phyloP scores from a whole-genome alignment of 2,797 vertebrate genomes.

The Monodelphis domestica region DNA sequence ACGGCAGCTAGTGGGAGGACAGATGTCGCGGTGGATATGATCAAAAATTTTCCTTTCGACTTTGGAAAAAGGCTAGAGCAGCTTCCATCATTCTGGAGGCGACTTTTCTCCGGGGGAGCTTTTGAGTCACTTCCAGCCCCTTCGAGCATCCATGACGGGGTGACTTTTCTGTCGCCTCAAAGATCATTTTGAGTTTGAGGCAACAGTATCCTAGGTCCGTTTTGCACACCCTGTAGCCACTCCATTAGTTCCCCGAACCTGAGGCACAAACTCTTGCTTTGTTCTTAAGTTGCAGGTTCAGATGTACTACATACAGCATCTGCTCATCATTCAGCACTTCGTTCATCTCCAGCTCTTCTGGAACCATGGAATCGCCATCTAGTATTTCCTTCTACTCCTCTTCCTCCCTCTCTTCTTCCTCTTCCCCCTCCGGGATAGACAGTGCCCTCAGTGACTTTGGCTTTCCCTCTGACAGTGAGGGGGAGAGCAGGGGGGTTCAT shows the following conservation, averaged over 20 bases:
- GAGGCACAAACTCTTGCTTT: constrained; percentile 43
- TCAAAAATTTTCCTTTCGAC: not conserved
- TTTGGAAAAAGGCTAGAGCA: not conserved
- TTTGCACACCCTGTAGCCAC: not conserved
- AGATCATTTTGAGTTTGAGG: not conserved
- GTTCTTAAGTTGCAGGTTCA: constrained; percentile 69
- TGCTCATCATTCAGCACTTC: not conserved
- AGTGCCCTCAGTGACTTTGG: constrained; percentile 64
- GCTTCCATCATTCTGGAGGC: not conserved
- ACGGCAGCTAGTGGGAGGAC: not conserved
- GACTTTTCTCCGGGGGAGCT: not conserved
- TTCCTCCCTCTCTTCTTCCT: constrained; percentile 63
- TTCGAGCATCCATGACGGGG: not conserved
- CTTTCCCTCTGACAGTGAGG: constrained; percentile 66
- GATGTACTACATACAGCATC: constrained; percentile 36
- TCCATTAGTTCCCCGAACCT: not conserved
- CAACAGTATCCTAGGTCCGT: not conserved
- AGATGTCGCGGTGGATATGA: not conserved
- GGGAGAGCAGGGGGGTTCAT: constrained; percentile 26
- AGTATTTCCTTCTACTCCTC: constrained; percentile 64
- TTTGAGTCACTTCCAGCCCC: not conserved
- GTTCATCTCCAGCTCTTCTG: constrained; percentile 37
- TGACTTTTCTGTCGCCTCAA: not conserved
- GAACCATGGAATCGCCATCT: constrained; percentile 75
- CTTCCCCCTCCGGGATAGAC: constrained; percentile 60